These are phyloP conservation scores for Oreochromis aureus DNA, from an alignment of 2,113 vertebrate genomes.

Conservation along the genomic window DNA sequence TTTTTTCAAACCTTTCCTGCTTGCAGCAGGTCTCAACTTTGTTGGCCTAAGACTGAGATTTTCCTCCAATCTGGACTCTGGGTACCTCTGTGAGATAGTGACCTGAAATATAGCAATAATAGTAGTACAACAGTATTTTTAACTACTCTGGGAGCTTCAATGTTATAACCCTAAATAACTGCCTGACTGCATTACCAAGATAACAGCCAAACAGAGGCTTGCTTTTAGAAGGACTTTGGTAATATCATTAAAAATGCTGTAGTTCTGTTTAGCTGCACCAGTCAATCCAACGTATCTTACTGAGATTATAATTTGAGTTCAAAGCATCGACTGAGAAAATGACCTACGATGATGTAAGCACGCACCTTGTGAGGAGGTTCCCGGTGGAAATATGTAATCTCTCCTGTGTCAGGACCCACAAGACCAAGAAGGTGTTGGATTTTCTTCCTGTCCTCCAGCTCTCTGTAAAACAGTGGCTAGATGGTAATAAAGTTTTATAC, in stretches of 20 bases:
- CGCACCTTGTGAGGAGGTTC: slow-evolving; percentile 88
- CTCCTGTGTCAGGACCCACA: slow-evolving; percentile 80
- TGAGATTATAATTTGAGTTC: not conserved
- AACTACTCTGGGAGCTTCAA: not conserved
- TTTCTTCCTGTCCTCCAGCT: slow-evolving; percentile 90
- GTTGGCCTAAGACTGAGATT: slow-evolving; percentile 53
- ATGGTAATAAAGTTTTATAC: not conserved
- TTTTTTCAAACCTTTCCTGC: slow-evolving; percentile 58
- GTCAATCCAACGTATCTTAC: not conserved
- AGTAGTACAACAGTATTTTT: accelerated
- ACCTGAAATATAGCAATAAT: slow-evolving; percentile 69
- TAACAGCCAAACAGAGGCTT: not conserved
- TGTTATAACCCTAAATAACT: not conserved
- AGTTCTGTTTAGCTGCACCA: not conserved
- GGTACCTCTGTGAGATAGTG: slow-evolving; percentile 74
- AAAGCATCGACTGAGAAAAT: not conserved
- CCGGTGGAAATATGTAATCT: slow-evolving; percentile 89
- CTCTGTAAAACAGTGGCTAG: slow-evolving; percentile 68
- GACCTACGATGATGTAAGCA: not conserved
- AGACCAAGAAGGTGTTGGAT: slow-evolving; percentile 89
- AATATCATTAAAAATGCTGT: not conserved
- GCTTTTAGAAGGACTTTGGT: not conserved
- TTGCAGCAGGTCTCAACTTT: slow-evolving; percentile 42
- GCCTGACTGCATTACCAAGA: not conserved
- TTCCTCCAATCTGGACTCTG: slow-evolving; percentile 49